Evolutionary conservation across 1,140 invertebrate species (phyloP), one percentile per base, ranked within the genome.

Genomic region (Spodoptera litura): DNA sequence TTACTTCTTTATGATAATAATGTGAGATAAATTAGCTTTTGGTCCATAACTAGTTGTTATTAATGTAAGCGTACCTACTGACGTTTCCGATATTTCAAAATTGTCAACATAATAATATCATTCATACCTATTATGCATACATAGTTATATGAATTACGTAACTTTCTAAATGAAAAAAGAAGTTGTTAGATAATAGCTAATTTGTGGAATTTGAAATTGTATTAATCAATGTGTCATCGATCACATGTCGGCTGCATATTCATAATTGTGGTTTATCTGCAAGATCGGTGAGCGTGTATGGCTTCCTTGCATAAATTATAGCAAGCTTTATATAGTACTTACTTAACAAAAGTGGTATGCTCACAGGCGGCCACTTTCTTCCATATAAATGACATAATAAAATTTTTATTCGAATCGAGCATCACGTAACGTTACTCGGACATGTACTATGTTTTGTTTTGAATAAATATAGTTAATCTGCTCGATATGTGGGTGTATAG

Each of bases 301-400:
- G 6, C 4, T 5, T 5, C 59, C 27, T 62, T 62, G 59, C 27
- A 62, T 62, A 85, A 75, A 81, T 86, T 76, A 86, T 70, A 58
- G 12, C 79, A 59, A 62, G 6, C 13, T 62, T 80, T 87, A 61
- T 77, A 75, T 78, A 71, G 52, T 66, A 81, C 44, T 81, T 71
- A 70, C 27, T 81, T 71, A 70, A 81, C 10, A 76, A 81, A 77
- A 52, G 25, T 58, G 15, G 31, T 6, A 12, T 74, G 59, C 13
- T 15, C 13, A 20, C 35, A 76, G 15, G 55, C 68, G 52, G 12
- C 20, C 72, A 66, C 79, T 81, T 81, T 81, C 78, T 70, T 78
- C 71, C 51, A 79, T 51, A 31, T 68, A 77, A 75, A 78, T 80
- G 75, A 81, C 74, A 81, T 78, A 79, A 82, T 81, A 78, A 75